Percentiles rank a stretch among this genome's conserved stretches.
phyloP scores from a whole-genome alignment of 1,140 invertebrate genomes.

The Drosophila chauvacae region DNA sequence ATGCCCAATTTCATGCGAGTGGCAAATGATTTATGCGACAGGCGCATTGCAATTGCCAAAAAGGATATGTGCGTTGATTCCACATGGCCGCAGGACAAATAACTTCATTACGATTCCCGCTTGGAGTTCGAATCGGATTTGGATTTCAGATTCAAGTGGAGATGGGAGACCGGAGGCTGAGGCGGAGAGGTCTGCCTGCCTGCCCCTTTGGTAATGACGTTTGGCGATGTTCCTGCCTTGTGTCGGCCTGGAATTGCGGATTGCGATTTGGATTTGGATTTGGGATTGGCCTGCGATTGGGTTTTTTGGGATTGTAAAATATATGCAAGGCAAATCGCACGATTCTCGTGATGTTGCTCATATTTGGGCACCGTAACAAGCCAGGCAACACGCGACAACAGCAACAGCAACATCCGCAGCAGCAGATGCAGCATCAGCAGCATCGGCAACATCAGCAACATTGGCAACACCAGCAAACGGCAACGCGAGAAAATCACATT shows the following conservation, averaged over 20 bases:
- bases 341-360: slow-evolving; percentile 82
- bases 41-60: slow-evolving; percentile 80
- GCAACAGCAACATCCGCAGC: slow-evolving; percentile 44
- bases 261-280: slow-evolving; percentile 56
- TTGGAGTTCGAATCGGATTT: slow-evolving; percentile 17
- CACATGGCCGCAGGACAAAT: slow-evolving; percentile 78
- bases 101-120: slow-evolving; percentile 73
- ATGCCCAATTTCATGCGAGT: slow-evolving; percentile 83
- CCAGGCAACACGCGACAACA: slow-evolving; percentile 76
- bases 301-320: slow-evolving; percentile 72
- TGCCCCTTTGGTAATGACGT: slow-evolving; percentile 66
- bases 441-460: slow-evolving; percentile 44
- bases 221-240: slow-evolving; percentile 46
- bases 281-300: slow-evolving; percentile 39
- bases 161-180: neutral
- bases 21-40: slow-evolving; percentile 83
- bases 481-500: slow-evolving; percentile 79
- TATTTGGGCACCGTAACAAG: slow-evolving; percentile 81
- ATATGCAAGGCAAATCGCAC: slow-evolving; percentile 82
- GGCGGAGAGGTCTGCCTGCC: slow-evolving; percentile 29
- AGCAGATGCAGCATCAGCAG: slow-evolving; percentile 20
- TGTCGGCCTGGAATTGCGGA: slow-evolving; percentile 44
- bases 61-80: slow-evolving; percentile 82
- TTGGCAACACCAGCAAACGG: slow-evolving; percentile 39
- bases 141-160: neutral